Evolutionary conservation across 1,140 invertebrate species (phyloP).

Genomic region (Eciton burchellii): DNA sequence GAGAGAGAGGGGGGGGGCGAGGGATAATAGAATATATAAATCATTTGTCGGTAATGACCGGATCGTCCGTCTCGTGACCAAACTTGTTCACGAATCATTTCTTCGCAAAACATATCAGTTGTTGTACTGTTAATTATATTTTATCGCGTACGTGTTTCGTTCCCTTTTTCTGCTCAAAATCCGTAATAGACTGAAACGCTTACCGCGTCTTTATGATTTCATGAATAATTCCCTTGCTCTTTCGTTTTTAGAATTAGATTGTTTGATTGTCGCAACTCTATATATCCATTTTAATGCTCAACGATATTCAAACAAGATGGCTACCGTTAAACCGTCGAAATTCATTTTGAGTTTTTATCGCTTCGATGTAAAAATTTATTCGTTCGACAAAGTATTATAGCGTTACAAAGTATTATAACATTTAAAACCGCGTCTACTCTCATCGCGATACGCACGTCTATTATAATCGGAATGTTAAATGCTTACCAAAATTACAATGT

Average conservation of each 20-base stretch:
- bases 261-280: background rate
- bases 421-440: background rate
- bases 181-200: too few relatives aligned
- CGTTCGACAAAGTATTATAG: background rate
- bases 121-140: background rate
- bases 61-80: background rate
- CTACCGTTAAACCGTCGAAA: background rate
- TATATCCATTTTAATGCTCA: background rate
- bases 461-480: background rate
- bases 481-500: background rate
- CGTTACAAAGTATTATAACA: too few relatives aligned
- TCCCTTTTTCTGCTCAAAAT: background rate
- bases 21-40: background rate
- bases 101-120: background rate
- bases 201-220: too few relatives aligned
- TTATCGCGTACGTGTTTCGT: background rate
- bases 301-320: background rate
- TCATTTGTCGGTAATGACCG: background rate
- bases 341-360: background rate
- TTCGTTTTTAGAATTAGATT: too few relatives aligned
- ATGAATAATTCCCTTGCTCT: too few relatives aligned
- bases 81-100: background rate
- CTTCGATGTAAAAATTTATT: background rate
- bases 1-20: too few relatives aligned
- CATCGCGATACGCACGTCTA: background rate